These are phyloP conservation scores for Brachionus calyciflorus DNA, from an alignment of 1,140 invertebrate species.

Conservation along the genomic window DNA sequence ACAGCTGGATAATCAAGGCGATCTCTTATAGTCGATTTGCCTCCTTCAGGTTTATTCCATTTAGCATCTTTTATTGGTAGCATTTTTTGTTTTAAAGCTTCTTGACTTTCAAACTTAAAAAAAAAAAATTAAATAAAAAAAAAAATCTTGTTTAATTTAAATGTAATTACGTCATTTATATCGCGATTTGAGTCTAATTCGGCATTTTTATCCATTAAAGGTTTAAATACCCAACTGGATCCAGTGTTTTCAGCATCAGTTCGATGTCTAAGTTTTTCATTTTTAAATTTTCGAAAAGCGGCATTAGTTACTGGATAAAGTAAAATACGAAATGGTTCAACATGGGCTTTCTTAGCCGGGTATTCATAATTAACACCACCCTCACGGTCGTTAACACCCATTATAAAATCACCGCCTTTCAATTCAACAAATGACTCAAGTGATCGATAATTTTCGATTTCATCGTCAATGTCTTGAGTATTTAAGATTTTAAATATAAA, in stretches of 20 bases:
- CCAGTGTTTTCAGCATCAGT: conserved; percentile 53
- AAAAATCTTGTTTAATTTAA: not conserved
- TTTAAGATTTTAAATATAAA: not conserved
- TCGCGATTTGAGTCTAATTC: conserved; percentile 46
- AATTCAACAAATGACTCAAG: conserved; percentile 45
- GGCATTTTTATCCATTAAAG: conserved; percentile 49
- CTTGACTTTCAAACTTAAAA: not conserved
- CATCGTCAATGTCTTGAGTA: conserved; percentile 10
- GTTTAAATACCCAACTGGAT: conserved; percentile 54
- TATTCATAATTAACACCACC: conserved; percentile 52
- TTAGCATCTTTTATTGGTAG: conserved; percentile 52
- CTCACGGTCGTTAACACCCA: conserved; percentile 54
- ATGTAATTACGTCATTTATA: conserved; percentile 46
- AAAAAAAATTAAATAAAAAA: not conserved
- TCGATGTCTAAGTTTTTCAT: conserved; percentile 50
- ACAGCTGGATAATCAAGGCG: conserved; percentile 55
- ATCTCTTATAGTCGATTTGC: conserved; percentile 50
- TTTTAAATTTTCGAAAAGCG: conserved; percentile 52
- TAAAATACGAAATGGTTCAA: conserved; percentile 50
- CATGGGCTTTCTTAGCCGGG: conserved; percentile 50
- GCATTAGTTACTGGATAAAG: conserved; percentile 29
- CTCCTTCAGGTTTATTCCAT: conserved; percentile 58
- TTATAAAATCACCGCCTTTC: conserved; percentile 51
- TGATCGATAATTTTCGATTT: not conserved
- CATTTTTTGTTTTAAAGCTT: conserved; percentile 50